phyloP scores from a whole-genome alignment of 2,888 invertebrate species.

The Coelopa pilipes region DNA sequence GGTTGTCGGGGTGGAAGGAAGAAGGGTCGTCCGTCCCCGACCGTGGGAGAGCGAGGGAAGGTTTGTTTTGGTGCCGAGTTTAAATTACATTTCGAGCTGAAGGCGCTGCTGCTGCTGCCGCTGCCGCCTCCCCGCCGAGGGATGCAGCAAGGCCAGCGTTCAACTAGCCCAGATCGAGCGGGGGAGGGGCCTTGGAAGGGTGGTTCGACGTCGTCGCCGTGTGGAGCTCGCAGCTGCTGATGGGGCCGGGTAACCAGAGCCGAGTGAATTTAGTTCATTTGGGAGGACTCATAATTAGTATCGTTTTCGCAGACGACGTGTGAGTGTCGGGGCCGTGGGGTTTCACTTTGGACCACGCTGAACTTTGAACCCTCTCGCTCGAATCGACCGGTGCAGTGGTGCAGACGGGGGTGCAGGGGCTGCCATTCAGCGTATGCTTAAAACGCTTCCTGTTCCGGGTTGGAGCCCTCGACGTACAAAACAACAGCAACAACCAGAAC shows the following conservation, averaged over 20 bases:
- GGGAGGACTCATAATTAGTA: conserved; percentile 61
- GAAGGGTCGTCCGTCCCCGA: background rate
- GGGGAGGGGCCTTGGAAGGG: background rate
- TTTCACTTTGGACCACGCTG: no score
- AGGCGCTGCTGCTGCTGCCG: background rate
- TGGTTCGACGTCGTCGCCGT: background rate
- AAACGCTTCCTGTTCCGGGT: no score
- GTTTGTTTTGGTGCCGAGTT: conserved; percentile 13
- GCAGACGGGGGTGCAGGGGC: background rate
- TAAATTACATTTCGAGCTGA: conserved; percentile 21
- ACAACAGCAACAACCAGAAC: no score
- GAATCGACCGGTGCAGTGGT: no score
- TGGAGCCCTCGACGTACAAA: no score
- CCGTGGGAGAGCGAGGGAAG: background rate
- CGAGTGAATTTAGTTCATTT: conserved; percentile 59
- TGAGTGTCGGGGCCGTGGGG: background rate
- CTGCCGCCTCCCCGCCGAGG: background rate
- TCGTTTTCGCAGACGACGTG: conserved; percentile 53
- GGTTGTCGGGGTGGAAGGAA: background rate
- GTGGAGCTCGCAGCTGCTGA: background rate
- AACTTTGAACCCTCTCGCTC: no score
- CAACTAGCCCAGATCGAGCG: background rate
- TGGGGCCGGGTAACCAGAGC: conserved; percentile 50
- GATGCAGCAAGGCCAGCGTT: no score
- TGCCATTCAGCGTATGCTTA: background rate